A percentile compares a stretch with the other conserved stretches of the same genome.
These are phyloP conservation scores for Habropoda laboriosa DNA, from an alignment of 1,140 invertebrate species.

Conservation along the genomic window DNA sequence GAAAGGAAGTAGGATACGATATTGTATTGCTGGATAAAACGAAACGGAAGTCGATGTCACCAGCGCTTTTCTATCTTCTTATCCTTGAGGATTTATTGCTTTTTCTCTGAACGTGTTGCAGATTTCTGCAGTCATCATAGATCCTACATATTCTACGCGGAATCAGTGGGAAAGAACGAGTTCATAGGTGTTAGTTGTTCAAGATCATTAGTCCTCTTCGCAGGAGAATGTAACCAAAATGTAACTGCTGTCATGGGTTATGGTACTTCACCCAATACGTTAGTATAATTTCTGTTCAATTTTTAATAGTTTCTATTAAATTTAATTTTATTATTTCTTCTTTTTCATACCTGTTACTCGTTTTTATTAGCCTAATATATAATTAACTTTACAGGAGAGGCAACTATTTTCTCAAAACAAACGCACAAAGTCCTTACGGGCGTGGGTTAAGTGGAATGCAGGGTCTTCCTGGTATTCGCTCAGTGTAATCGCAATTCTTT, in stretches of 20 bases:
- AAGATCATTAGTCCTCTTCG: too few species aligned
- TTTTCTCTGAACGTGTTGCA: neutral
- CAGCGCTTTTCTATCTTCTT: neutral
- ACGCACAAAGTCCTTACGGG: neutral
- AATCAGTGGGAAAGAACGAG: neutral
- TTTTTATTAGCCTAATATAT: too few species aligned
- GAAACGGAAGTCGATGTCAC: too few species aligned
- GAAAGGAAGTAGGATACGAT: too few species aligned
- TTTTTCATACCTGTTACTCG: too few species aligned
- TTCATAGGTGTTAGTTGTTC: neutral
- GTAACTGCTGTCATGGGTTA: neutral
- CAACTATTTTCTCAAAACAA: neutral
- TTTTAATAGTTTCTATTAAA: too few species aligned
- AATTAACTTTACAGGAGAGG: neutral
- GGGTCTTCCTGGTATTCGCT: too few species aligned
- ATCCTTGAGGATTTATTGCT: neutral
- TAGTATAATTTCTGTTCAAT: neutral
- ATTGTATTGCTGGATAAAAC: too few species aligned
- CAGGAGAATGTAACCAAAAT: neutral
- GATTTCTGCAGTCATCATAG: neutral
- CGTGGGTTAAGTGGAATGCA: conserved; percentile 52
- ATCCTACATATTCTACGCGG: neutral
- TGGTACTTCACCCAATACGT: neutral
- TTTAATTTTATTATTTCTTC: too few species aligned
- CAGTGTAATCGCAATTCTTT: too few species aligned